A percentile compares a stretch with the other conserved stretches of the same genome.
These are phyloP conservation scores for Myotis yumanensis DNA, from an alignment of 2,113 vertebrate species.

Conservation along the genomic window DNA sequence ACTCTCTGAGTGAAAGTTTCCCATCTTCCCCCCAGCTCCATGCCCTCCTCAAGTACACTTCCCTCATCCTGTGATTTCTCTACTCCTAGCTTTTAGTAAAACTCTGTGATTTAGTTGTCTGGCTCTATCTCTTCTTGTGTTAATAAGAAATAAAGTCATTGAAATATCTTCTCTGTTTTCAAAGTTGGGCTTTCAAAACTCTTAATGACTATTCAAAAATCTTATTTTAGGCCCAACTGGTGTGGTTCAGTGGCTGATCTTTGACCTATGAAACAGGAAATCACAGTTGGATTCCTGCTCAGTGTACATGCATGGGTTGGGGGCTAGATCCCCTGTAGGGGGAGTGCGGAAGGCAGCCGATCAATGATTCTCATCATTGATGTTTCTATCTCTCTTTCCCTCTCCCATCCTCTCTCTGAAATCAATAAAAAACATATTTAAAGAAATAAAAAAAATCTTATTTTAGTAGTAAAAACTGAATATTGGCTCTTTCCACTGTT, in stretches of 20 bases:
- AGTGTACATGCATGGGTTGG: too few species aligned
- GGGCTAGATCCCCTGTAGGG: too few species aligned
- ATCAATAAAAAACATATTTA: too few species aligned
- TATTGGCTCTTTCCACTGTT: neutral
- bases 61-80: neutral
- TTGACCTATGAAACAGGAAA: too few species aligned
- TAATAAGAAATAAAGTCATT: slow-evolving; percentile 25
- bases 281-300: too few species aligned
- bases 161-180: neutral
- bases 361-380: too few species aligned
- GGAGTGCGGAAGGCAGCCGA: too few species aligned
- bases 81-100: slow-evolving; percentile 33
- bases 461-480: slow-evolving; percentile 23
- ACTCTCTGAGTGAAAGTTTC: neutral
- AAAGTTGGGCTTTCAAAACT: slow-evolving; percentile 34
- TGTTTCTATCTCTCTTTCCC: too few species aligned
- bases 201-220: slow-evolving; percentile 12
- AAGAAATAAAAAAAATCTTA: neutral
- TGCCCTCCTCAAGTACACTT: neutral
- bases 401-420: too few species aligned
- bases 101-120: slow-evolving; percentile 3
- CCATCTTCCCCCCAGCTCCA: neutral
- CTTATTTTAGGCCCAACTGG: neutral
- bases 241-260: too few species aligned
- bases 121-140: neutral